Base-by-base conservation (phyloP, 2,888 invertebrate species). In the Sialis fuliginosa region DNA sequence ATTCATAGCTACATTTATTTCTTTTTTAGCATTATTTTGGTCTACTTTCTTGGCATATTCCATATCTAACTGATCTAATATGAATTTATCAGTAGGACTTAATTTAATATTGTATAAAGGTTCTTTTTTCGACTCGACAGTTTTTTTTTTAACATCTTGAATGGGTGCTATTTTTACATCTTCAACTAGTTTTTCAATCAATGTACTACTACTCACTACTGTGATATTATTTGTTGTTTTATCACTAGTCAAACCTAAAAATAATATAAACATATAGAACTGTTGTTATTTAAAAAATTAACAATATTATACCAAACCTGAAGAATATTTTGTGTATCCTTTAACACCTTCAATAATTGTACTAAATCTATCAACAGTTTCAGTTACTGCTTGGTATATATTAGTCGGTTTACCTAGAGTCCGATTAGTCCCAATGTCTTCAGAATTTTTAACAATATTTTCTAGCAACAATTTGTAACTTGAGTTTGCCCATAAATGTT, bases 331-430 rank as follows among this genome's bases (percentile, higher is more conserved):
- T 13, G 71, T 56, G 54, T 80, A 81, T 52, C 79, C 74, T 52
- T 69, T 70, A 41, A 88, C 60, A 32, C 89, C 87, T 55, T 78
- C 75, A 39, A 75, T 70, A 13, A 89, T 81, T 42, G 84, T 79
- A 53, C 72, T 68, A 5, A 79, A 68, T 54, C 83, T 70, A 55
- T 81, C 79, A 3, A 74, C 55, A 5, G 70, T 63, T 56, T 81
- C 80, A 51, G 63, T 67, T 1, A 79, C 52, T 22, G 73, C 68
- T 42, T 64, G 59, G 45, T 60, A 58, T 9, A 74, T 37, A 5
- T 56, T 50, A 41, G 40, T 45, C 39, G 45, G 50, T 32, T 47
- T 48, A 32, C 48, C 22, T 46, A 48, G 50, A 47, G 48, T 54
- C 30, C 5, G 8, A 31, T 57, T 54, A 39, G 49, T 56, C 2